These are phyloP conservation scores for Apis laboriosa DNA, from an alignment of 1,140 invertebrate species.

Conservation along the genomic window DNA sequence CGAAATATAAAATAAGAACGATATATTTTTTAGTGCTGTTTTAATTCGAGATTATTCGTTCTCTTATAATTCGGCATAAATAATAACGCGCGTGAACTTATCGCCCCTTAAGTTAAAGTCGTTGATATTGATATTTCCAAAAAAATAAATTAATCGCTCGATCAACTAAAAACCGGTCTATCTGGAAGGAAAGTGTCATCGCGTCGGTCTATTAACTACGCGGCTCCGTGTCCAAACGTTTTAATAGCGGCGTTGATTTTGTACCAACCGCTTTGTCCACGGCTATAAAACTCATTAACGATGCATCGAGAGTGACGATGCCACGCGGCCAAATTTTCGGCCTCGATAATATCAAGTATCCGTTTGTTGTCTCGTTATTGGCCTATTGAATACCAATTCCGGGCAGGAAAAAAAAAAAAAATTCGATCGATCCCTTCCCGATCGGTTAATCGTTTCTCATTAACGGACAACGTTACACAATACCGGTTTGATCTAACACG, in stretches of 20 bases:
- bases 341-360: not conserved
- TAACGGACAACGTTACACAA: too few relatives aligned
- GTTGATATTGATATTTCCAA: not conserved
- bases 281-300: slow-evolving; percentile 49
- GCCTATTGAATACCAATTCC: not conserved
- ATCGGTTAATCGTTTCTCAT: too few relatives aligned
- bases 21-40: too few relatives aligned
- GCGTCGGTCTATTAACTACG: not conserved
- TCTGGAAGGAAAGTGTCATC: slow-evolving; percentile 12
- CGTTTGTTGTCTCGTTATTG: not conserved
- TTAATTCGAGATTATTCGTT: not conserved
- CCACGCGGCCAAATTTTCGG: not conserved
- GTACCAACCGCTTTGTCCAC: slow-evolving; percentile 10
- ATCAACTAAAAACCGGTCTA: not conserved
- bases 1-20: too few relatives aligned
- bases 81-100: not conserved
- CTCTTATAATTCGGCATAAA: not conserved
- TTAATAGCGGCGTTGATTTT: slow-evolving; percentile 20
- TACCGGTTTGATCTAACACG: not conserved
- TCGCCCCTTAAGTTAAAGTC: not conserved
- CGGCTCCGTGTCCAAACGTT: slow-evolving; percentile 27
- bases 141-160: slow-evolving; percentile 24
- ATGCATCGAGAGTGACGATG: not conserved
- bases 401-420: not conserved
- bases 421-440: not conserved